phyloP scores from a whole-genome alignment of 1,140 invertebrate species.

The Drosophila orena region DNA sequence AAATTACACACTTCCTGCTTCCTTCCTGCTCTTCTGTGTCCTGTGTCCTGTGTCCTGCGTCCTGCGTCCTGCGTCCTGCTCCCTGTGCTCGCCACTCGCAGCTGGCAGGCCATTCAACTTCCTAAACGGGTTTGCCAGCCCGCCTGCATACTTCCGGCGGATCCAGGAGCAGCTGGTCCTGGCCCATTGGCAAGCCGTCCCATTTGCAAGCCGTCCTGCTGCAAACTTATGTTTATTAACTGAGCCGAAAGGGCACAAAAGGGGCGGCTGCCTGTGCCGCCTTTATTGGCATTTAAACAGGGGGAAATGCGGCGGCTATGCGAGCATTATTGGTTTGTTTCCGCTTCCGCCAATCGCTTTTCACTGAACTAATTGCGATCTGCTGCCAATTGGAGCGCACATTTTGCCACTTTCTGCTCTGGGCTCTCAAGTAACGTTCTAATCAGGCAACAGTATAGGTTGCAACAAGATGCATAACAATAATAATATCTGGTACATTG shows the following conservation, averaged over 20 bases:
- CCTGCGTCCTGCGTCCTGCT: too few relatives aligned
- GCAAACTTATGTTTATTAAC: conserved; percentile 33
- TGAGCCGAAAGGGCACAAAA: neutral
- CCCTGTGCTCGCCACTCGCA: neutral
- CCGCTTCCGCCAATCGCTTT: conserved; percentile 1
- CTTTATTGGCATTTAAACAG: conserved; percentile 20
- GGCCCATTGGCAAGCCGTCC: conserved; percentile 4
- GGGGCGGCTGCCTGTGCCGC: neutral
- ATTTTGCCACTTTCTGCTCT: too few relatives aligned
- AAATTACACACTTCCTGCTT: conserved; percentile 77
- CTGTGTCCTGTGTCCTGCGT: neutral
- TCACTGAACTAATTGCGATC: neutral
- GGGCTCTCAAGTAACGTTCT: too few relatives aligned
- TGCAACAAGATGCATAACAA: too few relatives aligned
- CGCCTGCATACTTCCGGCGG: conserved; percentile 40
- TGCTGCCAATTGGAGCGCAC: too few relatives aligned
- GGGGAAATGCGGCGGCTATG: conserved; percentile 4
- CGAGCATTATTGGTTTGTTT: conserved; percentile 1
- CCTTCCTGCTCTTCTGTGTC: conserved; percentile 53
- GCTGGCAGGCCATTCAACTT: conserved; percentile 33
- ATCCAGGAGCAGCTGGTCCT: neutral
- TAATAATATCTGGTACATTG: too few relatives aligned
- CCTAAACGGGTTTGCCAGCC: conserved; percentile 54
- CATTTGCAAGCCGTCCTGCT: neutral
- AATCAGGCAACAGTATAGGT: neutral